Percentiles rank a stretch among this genome's conserved stretches.
Evolutionary conservation across 2,888 invertebrate genomes (phyloP).

Genomic region (Dendrolimus houi): DNA sequence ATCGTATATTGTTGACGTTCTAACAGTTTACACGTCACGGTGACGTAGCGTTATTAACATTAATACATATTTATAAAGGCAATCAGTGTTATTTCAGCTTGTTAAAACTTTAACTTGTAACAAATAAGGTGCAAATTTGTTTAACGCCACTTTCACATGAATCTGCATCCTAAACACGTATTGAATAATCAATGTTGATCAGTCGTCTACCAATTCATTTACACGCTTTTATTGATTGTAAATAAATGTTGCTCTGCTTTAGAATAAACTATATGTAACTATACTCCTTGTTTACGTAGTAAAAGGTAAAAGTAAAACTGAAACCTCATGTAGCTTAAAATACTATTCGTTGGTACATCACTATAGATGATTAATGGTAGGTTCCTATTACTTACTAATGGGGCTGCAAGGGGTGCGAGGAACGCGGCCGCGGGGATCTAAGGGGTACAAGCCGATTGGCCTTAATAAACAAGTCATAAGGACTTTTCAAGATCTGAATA

Average conservation of each 20-base stretch:
- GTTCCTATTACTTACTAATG: no score
- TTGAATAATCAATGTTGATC: slow-evolving; percentile 22
- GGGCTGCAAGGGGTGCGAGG: no score
- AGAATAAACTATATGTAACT: background rate
- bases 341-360: no score
- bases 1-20: slow-evolving; percentile 9
- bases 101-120: background rate
- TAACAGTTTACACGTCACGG: slow-evolving; percentile 17
- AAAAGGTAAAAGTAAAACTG: no score
- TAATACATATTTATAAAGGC: slow-evolving; percentile 16
- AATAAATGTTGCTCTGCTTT: background rate
- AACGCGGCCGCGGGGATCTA: no score
- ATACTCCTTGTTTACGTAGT: background rate
- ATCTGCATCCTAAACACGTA: slow-evolving; percentile 24
- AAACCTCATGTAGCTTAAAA: no score
- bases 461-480: no score
- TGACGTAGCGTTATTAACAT: slow-evolving; percentile 16
- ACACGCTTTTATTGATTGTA: background rate
- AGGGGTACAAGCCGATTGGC: no score
- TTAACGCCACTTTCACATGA: slow-evolving; percentile 7
- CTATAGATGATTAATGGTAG: no score
- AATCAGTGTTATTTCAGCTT: slow-evolving; percentile 5
- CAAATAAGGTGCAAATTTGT: slow-evolving; percentile 4
- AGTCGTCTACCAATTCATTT: slow-evolving; percentile 8
- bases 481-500: no score